phyloP scores from a whole-genome alignment of 2,888 invertebrate species.

The Tineola bisselliella region DNA sequence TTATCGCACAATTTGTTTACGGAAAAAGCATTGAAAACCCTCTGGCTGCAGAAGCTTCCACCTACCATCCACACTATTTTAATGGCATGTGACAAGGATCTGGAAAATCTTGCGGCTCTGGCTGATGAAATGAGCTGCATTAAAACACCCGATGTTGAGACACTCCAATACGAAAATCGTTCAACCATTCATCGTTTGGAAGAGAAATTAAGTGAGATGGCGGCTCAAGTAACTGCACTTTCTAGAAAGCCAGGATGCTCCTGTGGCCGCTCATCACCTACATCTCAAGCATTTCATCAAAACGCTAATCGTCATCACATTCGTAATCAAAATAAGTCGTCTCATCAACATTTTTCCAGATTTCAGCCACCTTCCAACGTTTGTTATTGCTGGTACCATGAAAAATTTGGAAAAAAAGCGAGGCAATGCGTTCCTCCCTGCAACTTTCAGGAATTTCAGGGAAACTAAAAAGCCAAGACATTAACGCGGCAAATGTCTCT shows the following conservation, averaged over 20 bases:
- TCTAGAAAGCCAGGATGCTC: neutral
- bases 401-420: too few species aligned
- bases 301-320: neutral
- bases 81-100: neutral
- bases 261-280: neutral
- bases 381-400: too few species aligned
- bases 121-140: neutral
- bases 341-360: neutral
- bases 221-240: neutral
- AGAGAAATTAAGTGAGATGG: neutral
- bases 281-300: too few species aligned
- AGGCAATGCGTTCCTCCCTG: too few species aligned
- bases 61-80: neutral
- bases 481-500: too few species aligned
- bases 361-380: too few species aligned
- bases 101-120: neutral
- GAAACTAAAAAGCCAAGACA: too few species aligned
- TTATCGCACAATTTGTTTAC: neutral
- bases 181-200: neutral
- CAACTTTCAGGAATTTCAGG: too few species aligned
- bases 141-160: too few species aligned
- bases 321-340: too few species aligned
- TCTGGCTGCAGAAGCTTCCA: neutral
- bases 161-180: too few species aligned
- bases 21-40: neutral